Evolutionary conservation across 2,113 vertebrate genomes (phyloP).

Genomic region (Bos taurus): DNA sequence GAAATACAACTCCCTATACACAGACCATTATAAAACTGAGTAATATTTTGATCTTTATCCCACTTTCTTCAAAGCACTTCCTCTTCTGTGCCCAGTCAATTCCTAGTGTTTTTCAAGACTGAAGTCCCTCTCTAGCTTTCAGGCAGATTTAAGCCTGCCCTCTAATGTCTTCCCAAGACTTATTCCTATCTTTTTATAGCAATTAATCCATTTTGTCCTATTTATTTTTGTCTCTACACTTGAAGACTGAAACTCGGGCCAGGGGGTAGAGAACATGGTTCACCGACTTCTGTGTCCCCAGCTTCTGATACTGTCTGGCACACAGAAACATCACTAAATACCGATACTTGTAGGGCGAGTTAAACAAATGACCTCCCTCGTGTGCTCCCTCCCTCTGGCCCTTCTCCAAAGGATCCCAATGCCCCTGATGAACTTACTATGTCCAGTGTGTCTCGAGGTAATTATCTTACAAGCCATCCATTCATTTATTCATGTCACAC

Average conservation of each 20-base stretch:
- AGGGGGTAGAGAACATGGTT: not conserved
- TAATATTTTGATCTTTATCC: not conserved
- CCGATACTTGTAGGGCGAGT: not conserved
- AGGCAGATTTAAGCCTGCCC: not conserved
- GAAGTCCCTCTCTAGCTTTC: not conserved
- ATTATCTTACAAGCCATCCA: not conserved
- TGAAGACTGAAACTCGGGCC: not conserved
- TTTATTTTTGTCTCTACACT: not conserved
- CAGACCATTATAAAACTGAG: not conserved
- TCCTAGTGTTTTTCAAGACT: not conserved
- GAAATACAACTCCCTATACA: not conserved
- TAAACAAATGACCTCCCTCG: not conserved
- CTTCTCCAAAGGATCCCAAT: not conserved
- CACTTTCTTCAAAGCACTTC: not conserved
- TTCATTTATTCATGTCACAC: not conserved
- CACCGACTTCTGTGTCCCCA: not conserved
- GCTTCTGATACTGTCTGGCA: not conserved
- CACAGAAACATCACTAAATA: not conserved
- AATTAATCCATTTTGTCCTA: not conserved
- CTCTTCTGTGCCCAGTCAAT: not conserved
- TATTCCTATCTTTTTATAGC: not conserved
- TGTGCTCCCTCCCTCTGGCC: not conserved
- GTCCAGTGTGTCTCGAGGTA: not conserved
- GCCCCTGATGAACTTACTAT: not conserved
- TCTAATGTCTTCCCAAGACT: not conserved